A percentile compares a stretch with the other conserved stretches of the same genome.
Evolutionary conservation across 2,113 vertebrate genomes (phyloP).

Genomic region (Toxotes chatareus): DNA sequence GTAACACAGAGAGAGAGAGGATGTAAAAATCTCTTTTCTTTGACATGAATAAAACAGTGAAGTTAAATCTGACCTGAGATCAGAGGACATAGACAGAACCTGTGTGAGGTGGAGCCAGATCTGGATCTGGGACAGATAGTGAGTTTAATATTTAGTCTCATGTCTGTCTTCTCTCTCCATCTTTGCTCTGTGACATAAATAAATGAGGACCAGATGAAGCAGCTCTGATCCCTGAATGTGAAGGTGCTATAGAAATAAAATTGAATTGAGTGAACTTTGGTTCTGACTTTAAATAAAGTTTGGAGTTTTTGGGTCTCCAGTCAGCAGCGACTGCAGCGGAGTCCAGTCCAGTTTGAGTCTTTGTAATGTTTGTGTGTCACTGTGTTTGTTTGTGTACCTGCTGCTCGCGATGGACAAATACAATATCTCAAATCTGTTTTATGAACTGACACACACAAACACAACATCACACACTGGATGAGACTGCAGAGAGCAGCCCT

Average conservation of each 20-base stretch:
- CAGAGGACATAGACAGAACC: constrained; percentile 10
- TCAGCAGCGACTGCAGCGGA: neutral
- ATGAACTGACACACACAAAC: neutral
- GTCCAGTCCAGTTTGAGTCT: too few species aligned
- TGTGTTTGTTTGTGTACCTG: neutral
- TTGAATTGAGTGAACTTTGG: too few species aligned
- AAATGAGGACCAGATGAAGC: constrained; percentile 20
- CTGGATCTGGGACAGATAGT: constrained; percentile 38
- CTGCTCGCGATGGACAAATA: neutral
- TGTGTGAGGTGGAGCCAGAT: constrained; percentile 1
- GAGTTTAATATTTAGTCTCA: constrained; percentile 28
- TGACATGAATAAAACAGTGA: constrained; percentile 41
- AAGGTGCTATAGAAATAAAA: too few species aligned
- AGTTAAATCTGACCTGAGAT: constrained; percentile 49
- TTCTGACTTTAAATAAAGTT: neutral
- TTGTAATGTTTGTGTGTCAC: neutral
- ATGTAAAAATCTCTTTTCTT: neutral
- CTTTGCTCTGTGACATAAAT: constrained; percentile 35
- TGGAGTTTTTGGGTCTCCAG: neutral
- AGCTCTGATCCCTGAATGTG: neutral
- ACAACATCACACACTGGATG: neutral
- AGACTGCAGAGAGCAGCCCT: constrained; percentile 15
- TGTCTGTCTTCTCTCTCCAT: constrained; percentile 9
- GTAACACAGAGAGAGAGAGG: constrained; percentile 23
- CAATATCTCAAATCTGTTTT: neutral